Base-by-base conservation (phyloP, 2,888 invertebrate species). In the Calliopum simillimum region DNA sequence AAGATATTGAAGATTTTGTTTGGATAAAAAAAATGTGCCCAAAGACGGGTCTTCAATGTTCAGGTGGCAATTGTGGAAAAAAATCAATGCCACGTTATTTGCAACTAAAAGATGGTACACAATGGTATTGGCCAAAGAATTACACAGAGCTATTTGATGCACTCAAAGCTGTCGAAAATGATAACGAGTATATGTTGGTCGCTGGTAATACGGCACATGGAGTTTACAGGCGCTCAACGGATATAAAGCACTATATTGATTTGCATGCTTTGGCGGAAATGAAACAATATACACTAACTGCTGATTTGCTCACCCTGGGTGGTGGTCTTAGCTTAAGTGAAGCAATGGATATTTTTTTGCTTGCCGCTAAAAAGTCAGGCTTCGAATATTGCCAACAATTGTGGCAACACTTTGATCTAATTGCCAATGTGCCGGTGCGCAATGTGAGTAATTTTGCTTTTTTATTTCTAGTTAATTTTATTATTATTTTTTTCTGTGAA, bases 191-290 rank as follows among this genome's bases (percentile, higher is more conserved):
- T 75, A 88, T 90, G 82, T 80, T 94, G 12, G 88, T 93, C 0
- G 91, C 90, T 46, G 94, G 94, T 13, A 93, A 93, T 79, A 94
- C 94, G 1, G 92, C 90, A 12, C 90, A 90, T 85, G 94, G 94
- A 2, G 85, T 87, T 1, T 87, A 84, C 74, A 82, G 86, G 16
- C 74, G 81, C 5, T 73, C 76, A 1, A 58, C 69, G 5, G 68
- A 75, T 5, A 73, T 81, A 62, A 86, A 88, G 73, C 81, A 89
- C 8, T 89, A 91, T 63, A 90, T 94, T 66, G 92, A 93, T 76
- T 85, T 93, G 0, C 89, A 88, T 62, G 84, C 85, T 4, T 86
- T 93, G 4, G 79, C 84, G 11, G 90, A 91, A 68, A 80, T 93
- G 8, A 89, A 88, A 69, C 83, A 75, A 0, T 79, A 87, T 76